Base-by-base conservation (phyloP, 2,797 vertebrate genomes). In the Coregonus suidteri region DNA sequence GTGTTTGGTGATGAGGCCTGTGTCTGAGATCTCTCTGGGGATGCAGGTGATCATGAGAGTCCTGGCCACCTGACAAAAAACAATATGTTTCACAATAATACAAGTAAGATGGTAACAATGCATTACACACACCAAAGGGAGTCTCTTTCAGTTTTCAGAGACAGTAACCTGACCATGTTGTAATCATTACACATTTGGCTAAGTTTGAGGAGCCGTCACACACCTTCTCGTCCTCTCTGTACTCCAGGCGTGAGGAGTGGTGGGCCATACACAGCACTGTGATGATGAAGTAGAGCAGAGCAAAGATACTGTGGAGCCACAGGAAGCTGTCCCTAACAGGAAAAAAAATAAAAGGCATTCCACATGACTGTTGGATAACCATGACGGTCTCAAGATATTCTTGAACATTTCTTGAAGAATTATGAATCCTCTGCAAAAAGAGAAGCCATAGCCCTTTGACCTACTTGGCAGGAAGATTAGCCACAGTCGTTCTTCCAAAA, bases 21-120 rank as follows among this genome's bases (percentile, higher is more conserved):
- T 93, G 84, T 99, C 98, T 25, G 96, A 95, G 89, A 99, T 96
- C 74, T 98, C 97, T 86, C 85, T 95, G 56, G 98, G 97, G 83
- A 99, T 94, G 75, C 86, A 95, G 30, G 96, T 97, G 80, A 99
- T 96, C 97, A 99, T 98, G 85, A 99, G 87, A 0, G 97, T 99
- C 83, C 96, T 94, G 47, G 96, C 96, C 0, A 97, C 95, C 98
- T 99, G 86, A 3, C 82, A 47, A 74, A 83, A 0, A 3, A 37
- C 82, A 62, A 52, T 59, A 76, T 13, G 13, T 51, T 51, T 51
- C 1, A 1, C 47, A 51, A 3, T 51, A 6, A 51, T 51, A 51
- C 3, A 51, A 51, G 47, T 51, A 3, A 47, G 41, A 35, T 68
- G 64, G 71, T 13, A 68, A 4, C 41, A 6, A 68, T 11, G 2